Evolutionary conservation across 2,797 vertebrate genomes (phyloP).

Genomic region (Dallia pectoralis): DNA sequence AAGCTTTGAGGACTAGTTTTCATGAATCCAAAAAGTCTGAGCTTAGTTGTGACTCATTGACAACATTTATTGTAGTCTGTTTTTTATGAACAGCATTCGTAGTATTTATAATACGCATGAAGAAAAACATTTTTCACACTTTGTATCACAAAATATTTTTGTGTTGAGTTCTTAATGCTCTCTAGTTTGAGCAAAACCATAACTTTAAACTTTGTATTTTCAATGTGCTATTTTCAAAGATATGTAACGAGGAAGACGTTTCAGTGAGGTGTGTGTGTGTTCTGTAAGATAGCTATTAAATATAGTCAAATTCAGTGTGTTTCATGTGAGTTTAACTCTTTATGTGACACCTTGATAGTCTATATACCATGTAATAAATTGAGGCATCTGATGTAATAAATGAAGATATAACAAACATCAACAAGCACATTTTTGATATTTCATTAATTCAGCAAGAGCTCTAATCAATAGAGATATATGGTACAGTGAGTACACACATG

Average conservation of each 20-base stretch:
- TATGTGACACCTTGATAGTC: too few relatives aligned
- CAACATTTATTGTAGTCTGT: constrained; percentile 40
- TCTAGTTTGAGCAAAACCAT: neutral
- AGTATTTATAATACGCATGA: constrained; percentile 45
- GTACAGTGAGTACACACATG: too few relatives aligned
- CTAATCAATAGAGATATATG: too few relatives aligned
- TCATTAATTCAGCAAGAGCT: too few relatives aligned
- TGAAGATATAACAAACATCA: too few relatives aligned
- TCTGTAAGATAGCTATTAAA: neutral
- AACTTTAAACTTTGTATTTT: neutral
- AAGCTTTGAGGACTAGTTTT: neutral
- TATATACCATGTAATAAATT: too few relatives aligned
- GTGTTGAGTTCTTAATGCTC: neutral
- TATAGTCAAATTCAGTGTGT: neutral
- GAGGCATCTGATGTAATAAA: too few relatives aligned
- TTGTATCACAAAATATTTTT: constrained; percentile 3
- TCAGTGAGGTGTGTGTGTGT: neutral
- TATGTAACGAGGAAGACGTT: neutral
- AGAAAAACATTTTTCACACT: neutral
- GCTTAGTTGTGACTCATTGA: neutral
- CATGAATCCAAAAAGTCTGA: neutral
- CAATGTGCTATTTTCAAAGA: neutral
- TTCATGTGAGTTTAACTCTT: too few relatives aligned
- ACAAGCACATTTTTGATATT: too few relatives aligned
- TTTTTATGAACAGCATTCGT: constrained; percentile 63